A percentile compares a stretch with the other conserved stretches of the same genome.
Conservation (phyloP, 2,113 vertebrate species). For the Antechinus stuartii region DNA sequence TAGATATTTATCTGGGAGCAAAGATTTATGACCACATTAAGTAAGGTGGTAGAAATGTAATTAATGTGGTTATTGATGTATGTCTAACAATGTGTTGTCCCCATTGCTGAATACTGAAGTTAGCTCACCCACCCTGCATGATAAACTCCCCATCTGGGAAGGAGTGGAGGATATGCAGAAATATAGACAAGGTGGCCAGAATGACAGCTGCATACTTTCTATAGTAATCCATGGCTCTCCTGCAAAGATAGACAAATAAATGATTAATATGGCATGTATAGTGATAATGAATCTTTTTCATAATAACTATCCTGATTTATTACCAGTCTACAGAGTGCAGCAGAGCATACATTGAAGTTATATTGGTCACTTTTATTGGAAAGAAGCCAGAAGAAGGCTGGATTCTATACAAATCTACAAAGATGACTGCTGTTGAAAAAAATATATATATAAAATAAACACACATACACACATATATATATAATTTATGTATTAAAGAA, state of each 20-base stretch:
- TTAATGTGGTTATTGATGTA: slow-evolving; percentile 46
- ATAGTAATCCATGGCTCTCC: slow-evolving; percentile 85
- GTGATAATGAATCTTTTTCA: not conserved
- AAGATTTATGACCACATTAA: slow-evolving; percentile 59
- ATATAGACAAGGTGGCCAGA: slow-evolving; percentile 87
- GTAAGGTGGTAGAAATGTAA: slow-evolving; percentile 52
- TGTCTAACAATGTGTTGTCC: slow-evolving; percentile 8
- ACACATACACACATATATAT: too few species aligned
- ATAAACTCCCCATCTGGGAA: slow-evolving; percentile 90
- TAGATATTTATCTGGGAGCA: slow-evolving; percentile 48
- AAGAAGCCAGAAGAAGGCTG: not conserved
- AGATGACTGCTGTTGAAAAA: not conserved
- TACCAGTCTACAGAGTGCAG: not conserved
- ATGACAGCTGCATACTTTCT: slow-evolving; percentile 87
- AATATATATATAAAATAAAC: too few species aligned
- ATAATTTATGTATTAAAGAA: not conserved
- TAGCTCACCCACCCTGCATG: slow-evolving; percentile 89
- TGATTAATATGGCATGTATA: not conserved
- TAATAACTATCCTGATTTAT: not conserved
- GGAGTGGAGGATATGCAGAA: slow-evolving; percentile 90
- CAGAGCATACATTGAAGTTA: not conserved
- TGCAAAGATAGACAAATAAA: slow-evolving; percentile 75
- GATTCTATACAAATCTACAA: not conserved
- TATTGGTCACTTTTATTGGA: not conserved
- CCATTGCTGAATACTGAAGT: slow-evolving; percentile 52